These are phyloP conservation scores for Pelmatolapia mariae DNA, from an alignment of 2,113 vertebrate genomes.

Conservation along the genomic window DNA sequence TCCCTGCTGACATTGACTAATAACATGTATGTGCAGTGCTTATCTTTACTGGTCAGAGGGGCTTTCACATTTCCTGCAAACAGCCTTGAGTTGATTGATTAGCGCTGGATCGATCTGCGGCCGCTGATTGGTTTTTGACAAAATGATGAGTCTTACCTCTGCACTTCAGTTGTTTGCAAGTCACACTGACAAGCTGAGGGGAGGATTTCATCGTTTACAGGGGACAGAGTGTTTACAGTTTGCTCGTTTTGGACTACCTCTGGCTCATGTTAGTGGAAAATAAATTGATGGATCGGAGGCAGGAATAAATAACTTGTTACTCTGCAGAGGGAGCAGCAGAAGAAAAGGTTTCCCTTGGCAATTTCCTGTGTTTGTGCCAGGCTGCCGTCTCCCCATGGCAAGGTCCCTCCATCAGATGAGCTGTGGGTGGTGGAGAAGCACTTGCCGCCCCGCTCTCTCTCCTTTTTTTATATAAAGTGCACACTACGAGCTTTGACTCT, in stretches of 20 bases:
- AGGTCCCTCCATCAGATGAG: constrained; percentile 4
- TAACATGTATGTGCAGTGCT: not conserved
- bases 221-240: not conserved
- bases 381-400: not conserved
- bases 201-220: not conserved
- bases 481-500: not conserved
- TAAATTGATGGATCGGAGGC: not conserved
- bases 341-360: not conserved
- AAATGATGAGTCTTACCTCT: not conserved
- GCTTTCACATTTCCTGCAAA: not conserved
- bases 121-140: constrained; percentile 9
- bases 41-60: not conserved
- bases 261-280: not conserved
- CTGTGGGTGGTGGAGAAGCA: constrained; percentile 1
- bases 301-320: not conserved
- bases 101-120: not conserved
- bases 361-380: not conserved
- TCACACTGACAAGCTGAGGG: not conserved
- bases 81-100: not conserved
- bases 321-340: not conserved
- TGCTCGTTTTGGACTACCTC: not conserved
- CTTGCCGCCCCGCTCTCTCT: not conserved
- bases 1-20: not conserved
- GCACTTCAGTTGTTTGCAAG: not conserved
- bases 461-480: not conserved